Evolutionary conservation across 2,113 vertebrate genomes (phyloP), one percentile per base, ranked within the genome.

Genomic region (Alectura lathami): DNA sequence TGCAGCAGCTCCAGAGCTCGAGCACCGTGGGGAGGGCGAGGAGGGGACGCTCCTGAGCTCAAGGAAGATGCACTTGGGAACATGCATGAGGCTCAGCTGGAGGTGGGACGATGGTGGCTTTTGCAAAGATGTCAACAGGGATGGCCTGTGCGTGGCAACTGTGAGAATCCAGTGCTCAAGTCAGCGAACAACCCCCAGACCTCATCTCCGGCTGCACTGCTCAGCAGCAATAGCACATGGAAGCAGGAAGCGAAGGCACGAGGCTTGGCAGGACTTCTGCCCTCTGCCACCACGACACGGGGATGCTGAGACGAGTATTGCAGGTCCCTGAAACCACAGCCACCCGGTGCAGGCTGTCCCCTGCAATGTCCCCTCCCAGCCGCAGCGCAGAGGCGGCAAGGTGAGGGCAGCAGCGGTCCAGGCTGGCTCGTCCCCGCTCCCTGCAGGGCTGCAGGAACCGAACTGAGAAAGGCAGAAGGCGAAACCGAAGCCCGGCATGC

Each of bases 251-350:
- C 0, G 0, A 14, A 29, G 12, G 24, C 13, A 17, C 26, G 30
- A 78, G 14, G 17, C 2, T 1, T 47, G 53, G 74, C 30, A 84
- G 56, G 89, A 75, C 56, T 53, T 27, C 32, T 70, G 43, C 42
- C 32, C 27, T 20, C 2, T 34, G 59, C 56, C 45, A 86, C 36
- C 29, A 17, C 0, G 1, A 30, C 6, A 18, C 0, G 2, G 69
- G 53, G 64, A 48, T 21, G 42, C 50, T 1, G 18, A 45, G 38
- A 5, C 18, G 14, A 17, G 17, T 40, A 11, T 12, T 0, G 11
- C 1, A 11, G 70, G 34, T 48, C 78, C 47, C 14, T 1, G 6
- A 83, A 47, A 53, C 42, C 51, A 18, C 0, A 4, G 32, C 15
- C 22, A 15, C 11, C 11, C 0, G 9, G 38, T 24, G 67, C 15